phyloP scores from a whole-genome alignment of 2,888 invertebrate genomes.

The Proisotoma minuta region DNA sequence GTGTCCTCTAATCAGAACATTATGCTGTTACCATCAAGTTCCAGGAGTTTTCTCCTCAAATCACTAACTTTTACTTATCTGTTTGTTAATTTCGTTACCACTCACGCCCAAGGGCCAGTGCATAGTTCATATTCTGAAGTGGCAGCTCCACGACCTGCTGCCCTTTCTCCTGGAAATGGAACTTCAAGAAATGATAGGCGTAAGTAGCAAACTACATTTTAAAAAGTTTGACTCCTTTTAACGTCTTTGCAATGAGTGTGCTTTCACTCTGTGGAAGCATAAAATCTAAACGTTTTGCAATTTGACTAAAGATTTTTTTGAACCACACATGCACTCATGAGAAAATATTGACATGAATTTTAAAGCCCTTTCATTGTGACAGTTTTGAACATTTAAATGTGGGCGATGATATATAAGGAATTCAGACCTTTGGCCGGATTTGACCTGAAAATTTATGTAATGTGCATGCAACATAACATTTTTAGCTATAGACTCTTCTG shows the following conservation, averaged over 20 bases:
- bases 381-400: no score
- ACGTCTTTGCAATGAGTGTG: no score
- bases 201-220: constrained; percentile 24
- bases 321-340: no score
- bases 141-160: constrained; percentile 28
- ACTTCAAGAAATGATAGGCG: constrained; percentile 43
- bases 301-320: no score
- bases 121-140: constrained; percentile 19
- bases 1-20: constrained; percentile 8
- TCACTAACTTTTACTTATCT: constrained; percentile 22
- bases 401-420: not conserved
- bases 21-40: constrained; percentile 25
- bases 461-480: constrained; percentile 3
- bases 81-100: constrained; percentile 34
- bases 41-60: constrained; percentile 27
- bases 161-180: constrained; percentile 38
- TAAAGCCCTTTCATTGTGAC: no score
- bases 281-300: no score
- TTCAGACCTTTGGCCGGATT: constrained; percentile 40
- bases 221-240: not conserved
- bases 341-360: no score
- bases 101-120: constrained; percentile 14
- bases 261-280: no score
- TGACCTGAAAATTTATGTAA: constrained; percentile 47
- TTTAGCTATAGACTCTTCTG: constrained; percentile 7